Percentiles rank a stretch among this genome's conserved stretches.
Evolutionary conservation across 2,113 vertebrate species (phyloP).

Genomic region (Coracopsis vasa): DNA sequence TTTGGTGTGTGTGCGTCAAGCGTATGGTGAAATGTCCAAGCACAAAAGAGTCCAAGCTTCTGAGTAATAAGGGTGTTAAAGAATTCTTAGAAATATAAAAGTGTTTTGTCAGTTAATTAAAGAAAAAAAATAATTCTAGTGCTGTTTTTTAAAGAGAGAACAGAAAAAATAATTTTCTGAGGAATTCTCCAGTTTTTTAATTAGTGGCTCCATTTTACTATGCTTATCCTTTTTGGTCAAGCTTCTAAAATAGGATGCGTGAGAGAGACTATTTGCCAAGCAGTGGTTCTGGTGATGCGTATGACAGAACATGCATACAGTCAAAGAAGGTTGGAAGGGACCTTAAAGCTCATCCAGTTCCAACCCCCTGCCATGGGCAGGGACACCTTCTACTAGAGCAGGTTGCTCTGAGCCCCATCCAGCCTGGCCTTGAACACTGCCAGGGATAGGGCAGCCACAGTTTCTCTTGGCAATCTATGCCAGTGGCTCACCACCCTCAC

Average conservation of each 20-base stretch:
- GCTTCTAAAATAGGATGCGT: not conserved
- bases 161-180: not conserved
- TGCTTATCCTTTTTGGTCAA: not conserved
- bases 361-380: not conserved
- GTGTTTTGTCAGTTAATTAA: not conserved
- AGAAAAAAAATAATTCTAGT: not conserved
- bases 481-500: not conserved
- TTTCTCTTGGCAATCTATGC: not conserved
- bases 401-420: not conserved
- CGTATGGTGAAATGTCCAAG: not conserved
- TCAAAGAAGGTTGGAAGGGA: not conserved
- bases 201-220: not conserved
- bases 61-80: not conserved
- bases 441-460: not conserved
- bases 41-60: not conserved
- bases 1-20: not conserved
- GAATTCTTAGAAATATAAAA: not conserved
- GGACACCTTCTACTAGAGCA: not conserved
- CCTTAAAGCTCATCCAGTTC: not conserved
- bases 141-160: not conserved
- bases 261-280: not conserved
- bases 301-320: accelerated
- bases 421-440: not conserved
- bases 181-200: not conserved
- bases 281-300: not conserved